phyloP scores from a whole-genome alignment of 2,888 invertebrate genomes.

The Cosmia pyralina region DNA sequence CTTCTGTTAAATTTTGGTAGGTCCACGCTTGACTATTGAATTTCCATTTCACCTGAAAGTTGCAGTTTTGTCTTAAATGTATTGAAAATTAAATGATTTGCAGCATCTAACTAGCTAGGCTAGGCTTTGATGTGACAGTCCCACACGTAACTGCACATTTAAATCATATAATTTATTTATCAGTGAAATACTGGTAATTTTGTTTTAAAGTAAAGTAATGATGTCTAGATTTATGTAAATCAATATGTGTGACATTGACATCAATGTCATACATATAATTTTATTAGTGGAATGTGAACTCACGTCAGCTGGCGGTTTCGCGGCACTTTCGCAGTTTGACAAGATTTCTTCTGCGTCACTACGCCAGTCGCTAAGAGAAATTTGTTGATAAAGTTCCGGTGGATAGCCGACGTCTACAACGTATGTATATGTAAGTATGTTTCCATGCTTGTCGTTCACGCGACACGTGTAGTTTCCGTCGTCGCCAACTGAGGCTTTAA shows the following conservation, averaged over 20 bases:
- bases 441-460: conserved; percentile 50
- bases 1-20: background rate
- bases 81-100: too few relatives aligned
- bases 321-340: conserved; percentile 24
- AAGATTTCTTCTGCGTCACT: conserved; percentile 15
- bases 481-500: conserved; percentile 11
- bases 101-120: too few relatives aligned
- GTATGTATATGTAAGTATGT: conserved; percentile 47
- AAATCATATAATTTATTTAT: too few relatives aligned
- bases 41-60: conserved; percentile 55
- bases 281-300: conserved; percentile 16
- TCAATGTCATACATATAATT: background rate
- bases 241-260: too few relatives aligned
- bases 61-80: background rate
- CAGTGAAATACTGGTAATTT: background rate
- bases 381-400: conserved; percentile 34
- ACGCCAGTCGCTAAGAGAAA: conserved; percentile 16
- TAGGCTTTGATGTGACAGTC: too few relatives aligned
- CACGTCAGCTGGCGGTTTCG: conserved; percentile 49
- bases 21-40: conserved; percentile 47
- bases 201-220: background rate
- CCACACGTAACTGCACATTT: too few relatives aligned
- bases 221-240: background rate
- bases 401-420: conserved; percentile 52
- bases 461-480: conserved; percentile 65